Evolutionary conservation across 2,888 invertebrate genomes (phyloP).

Genomic region (Andricus quercusramuli): DNA sequence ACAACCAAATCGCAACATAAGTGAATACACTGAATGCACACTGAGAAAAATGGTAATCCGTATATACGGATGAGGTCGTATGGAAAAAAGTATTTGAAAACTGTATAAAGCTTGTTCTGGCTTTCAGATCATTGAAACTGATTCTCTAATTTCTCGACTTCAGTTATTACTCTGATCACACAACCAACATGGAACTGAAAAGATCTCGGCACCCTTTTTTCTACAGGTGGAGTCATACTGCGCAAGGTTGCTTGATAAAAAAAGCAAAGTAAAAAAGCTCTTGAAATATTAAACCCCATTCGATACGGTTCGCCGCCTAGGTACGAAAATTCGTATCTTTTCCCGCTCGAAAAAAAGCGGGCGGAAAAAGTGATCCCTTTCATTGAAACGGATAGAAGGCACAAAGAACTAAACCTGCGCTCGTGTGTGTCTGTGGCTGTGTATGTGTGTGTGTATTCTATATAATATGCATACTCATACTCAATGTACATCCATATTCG

Average conservation of each 20-base stretch:
- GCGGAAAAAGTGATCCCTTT: conserved; percentile 51
- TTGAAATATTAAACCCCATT: conserved; percentile 54
- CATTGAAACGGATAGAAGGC: conserved; percentile 49
- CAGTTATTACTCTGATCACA: conserved; percentile 33
- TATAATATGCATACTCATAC: conserved; percentile 44
- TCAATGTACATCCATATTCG: conserved; percentile 29
- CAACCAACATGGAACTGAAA: conserved; percentile 13
- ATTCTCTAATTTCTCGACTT: conserved; percentile 33
- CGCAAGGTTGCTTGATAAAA: conserved; percentile 42
- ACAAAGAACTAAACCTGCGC: conserved; percentile 49
- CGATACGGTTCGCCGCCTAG: conserved; percentile 52
- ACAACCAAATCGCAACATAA: too few species aligned
- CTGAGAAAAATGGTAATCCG: too few species aligned
- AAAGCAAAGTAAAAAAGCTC: conserved; percentile 41
- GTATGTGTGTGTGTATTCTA: conserved; percentile 41
- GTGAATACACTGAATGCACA: too few species aligned
- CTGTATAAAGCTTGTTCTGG: not conserved
- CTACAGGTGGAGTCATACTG: not conserved
- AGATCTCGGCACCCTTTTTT: conserved; percentile 8
- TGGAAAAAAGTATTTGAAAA: not conserved
- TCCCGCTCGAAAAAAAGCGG: conserved; percentile 46
- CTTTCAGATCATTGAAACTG: conserved; percentile 31
- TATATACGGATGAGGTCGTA: not conserved
- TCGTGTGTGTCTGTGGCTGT: not conserved
- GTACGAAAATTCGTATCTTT: conserved; percentile 49